Percentiles rank a stretch among this genome's conserved stretches.
phyloP scores from a whole-genome alignment of 2,113 vertebrate genomes.

The Rhombomys opimus region DNA sequence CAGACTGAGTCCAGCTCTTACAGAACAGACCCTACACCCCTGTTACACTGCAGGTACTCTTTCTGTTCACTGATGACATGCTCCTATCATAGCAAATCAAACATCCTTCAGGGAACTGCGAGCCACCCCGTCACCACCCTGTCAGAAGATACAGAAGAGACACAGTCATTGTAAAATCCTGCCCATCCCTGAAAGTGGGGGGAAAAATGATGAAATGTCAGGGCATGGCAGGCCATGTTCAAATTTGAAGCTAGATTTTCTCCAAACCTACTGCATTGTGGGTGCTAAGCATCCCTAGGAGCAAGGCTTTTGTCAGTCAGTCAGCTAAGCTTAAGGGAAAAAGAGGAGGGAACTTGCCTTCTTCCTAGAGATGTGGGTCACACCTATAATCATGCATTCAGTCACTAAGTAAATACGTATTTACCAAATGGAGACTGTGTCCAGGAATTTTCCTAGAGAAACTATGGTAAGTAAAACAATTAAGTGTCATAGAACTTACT shows the following conservation, averaged over 20 bases:
- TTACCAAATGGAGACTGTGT: neutral
- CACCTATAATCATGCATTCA: neutral
- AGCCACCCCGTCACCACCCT: neutral
- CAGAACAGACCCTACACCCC: neutral
- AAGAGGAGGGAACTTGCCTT: neutral
- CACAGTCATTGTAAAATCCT: neutral
- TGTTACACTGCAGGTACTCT: neutral
- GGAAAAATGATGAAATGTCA: neutral
- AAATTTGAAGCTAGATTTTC: neutral
- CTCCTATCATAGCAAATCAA: neutral
- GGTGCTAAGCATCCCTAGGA: neutral
- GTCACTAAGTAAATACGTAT: conserved; percentile 7
- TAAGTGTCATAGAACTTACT: neutral
- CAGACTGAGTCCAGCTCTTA: neutral
- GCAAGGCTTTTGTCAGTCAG: neutral
- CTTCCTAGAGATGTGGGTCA: neutral
- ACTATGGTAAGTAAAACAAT: neutral
- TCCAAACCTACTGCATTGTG: neutral
- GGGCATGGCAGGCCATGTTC: neutral
- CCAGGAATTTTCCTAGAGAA: neutral
- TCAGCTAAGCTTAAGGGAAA: neutral
- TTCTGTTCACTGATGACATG: neutral
- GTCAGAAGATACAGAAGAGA: conserved; percentile 4
- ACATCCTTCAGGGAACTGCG: conserved; percentile 13
- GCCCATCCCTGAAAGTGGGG: neutral